These are phyloP conservation scores for Echiichthys vipera DNA, from an alignment of 2,797 vertebrate species.

Conservation along the genomic window DNA sequence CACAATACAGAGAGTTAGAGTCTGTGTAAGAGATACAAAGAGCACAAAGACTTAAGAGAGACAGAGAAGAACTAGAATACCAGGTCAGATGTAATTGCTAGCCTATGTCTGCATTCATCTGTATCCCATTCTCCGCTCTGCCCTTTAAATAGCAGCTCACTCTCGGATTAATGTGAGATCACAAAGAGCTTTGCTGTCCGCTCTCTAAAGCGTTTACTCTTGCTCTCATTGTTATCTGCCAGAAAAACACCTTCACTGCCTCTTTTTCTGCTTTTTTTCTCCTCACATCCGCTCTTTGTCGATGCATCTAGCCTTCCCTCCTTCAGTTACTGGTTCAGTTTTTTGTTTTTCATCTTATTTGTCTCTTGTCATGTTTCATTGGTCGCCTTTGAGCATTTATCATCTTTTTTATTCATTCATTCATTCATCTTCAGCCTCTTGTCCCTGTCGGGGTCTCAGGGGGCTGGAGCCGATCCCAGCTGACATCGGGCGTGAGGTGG, in stretches of 20 bases:
- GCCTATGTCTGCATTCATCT: constrained; percentile 25
- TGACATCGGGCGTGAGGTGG: no score
- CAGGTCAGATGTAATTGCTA: constrained; percentile 58
- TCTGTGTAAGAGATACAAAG: background rate
- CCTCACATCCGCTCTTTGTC: no score
- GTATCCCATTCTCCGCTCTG: constrained; percentile 23
- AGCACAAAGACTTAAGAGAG: constrained; percentile 10
- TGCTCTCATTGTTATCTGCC: constrained; percentile 29
- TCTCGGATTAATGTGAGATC: constrained; percentile 9
- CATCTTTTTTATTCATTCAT: no score
- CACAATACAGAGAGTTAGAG: background rate
- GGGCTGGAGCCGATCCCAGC: no score
- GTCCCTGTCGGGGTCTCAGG: no score
- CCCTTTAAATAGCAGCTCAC: constrained; percentile 47
- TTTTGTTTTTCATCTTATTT: background rate
- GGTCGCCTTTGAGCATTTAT: background rate
- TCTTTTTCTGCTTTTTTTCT: background rate
- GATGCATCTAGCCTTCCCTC: background rate
- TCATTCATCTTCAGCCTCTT: no score
- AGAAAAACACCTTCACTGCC: constrained; percentile 2
- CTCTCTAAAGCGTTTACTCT: constrained; percentile 1
- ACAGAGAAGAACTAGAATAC: constrained; percentile 18
- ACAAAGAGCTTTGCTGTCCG: background rate
- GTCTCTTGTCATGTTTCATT: background rate
- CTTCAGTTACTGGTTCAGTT: background rate